These are phyloP conservation scores for Selene dorsalis DNA, from an alignment of 2,797 vertebrate genomes.

Conservation along the genomic window DNA sequence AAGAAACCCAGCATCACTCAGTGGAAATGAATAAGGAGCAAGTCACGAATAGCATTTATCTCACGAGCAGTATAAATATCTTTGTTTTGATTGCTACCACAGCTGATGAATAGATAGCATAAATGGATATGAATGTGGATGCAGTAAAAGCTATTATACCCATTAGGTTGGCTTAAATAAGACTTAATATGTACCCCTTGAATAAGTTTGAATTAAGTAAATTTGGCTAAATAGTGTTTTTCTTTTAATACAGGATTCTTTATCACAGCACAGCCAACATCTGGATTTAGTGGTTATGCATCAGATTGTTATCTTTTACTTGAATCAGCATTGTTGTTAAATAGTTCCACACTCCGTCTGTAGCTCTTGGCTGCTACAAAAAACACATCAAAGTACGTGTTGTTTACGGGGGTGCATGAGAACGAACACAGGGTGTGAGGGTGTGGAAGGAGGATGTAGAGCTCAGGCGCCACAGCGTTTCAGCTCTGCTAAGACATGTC, in stretches of 20 bases:
- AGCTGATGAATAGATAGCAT: slow-evolving; percentile 67
- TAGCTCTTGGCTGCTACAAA: slow-evolving; percentile 34
- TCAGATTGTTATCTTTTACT: slow-evolving; percentile 15
- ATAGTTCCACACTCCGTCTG: background rate
- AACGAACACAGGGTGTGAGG: slow-evolving; percentile 33
- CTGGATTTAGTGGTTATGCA: slow-evolving; percentile 16
- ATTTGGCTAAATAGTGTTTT: slow-evolving; percentile 39
- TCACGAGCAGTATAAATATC: slow-evolving; percentile 58
- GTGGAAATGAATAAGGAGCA: slow-evolving; percentile 61
- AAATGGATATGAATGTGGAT: slow-evolving; percentile 31
- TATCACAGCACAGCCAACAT: slow-evolving; percentile 22
- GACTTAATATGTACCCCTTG: slow-evolving; percentile 29
- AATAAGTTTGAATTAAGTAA: slow-evolving; percentile 23
- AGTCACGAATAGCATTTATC: slow-evolving; percentile 69
- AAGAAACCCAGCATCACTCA: slow-evolving; percentile 58
- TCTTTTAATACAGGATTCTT: slow-evolving; percentile 23
- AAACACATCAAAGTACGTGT: slow-evolving; percentile 37
- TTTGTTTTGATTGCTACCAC: slow-evolving; percentile 61
- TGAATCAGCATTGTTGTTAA: slow-evolving; percentile 33
- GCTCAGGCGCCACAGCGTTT: slow-evolving; percentile 22
- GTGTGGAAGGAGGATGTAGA: slow-evolving; percentile 41
- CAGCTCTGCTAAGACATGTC: slow-evolving; percentile 39
- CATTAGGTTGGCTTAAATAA: slow-evolving; percentile 50
- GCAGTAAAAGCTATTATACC: slow-evolving; percentile 47
- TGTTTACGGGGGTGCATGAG: slow-evolving; percentile 44